Base-by-base conservation (phyloP, 2,113 vertebrate genomes). In the Mohoua ochrocephala region DNA sequence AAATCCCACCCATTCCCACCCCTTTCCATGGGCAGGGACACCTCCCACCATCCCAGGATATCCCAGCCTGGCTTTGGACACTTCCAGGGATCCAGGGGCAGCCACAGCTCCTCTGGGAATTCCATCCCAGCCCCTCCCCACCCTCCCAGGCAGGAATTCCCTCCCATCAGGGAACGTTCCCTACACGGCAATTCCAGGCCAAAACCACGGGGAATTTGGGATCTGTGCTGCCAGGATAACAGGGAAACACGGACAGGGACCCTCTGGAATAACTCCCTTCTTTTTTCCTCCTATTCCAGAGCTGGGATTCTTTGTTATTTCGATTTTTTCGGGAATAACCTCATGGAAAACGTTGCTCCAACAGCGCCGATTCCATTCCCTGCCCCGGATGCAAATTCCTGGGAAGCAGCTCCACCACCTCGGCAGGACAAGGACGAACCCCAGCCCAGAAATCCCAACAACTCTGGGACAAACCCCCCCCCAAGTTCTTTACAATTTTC, bases 391-490 rank as follows among this genome's bases (percentile, higher is more conserved):
- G 19, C 5, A 22, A 76, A 50, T 15, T 12, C 79, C 47, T 8
- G 26, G 82, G 57, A 57, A 63, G 54, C 3, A 2, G 61, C n/a
- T 59, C 53, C 53, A 26, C 15, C 52, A 54, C 3, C 18, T 14
- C 0, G 0, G 31, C 3, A 6, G 39, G 50, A 67, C 8, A n/a
- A 37, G 1, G 6, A 37, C 6, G 42, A 30, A 39, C 5, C 56
- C 2, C 2, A 47, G 3, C 33, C 42, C 54, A 18, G 5, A 30
- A 47, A 37, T 16, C 3, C 16, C 73, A 37, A 24, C n/a, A 49
- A 49, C 24, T 31, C n/a, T 9, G 12, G 31, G 63, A 65, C 10
- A 45, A 65, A 57, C 24, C 3, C 14, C 31, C 23, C 9, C 31
- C 23, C 7, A 9, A 19, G 3, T 24, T 49, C n/a, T 39, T 10